Conservation (phyloP, 2,888 invertebrate species). For the Carcina quercana region DNA sequence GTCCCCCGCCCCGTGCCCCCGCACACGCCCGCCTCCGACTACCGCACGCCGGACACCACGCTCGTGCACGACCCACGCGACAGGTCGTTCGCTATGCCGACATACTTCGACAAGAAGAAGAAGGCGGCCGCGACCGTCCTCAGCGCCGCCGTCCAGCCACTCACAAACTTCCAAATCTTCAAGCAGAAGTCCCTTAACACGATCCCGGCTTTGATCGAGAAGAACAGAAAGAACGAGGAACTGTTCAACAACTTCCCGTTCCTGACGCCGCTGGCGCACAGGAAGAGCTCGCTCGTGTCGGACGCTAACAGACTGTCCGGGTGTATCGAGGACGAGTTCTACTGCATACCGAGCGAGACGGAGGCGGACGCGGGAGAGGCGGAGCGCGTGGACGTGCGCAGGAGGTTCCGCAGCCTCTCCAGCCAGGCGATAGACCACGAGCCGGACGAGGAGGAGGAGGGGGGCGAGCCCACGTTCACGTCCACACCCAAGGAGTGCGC, state of each 20-base stretch:
- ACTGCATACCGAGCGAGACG: constrained; percentile 51
- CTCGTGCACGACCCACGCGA: constrained; percentile 30
- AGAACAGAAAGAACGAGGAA: constrained; percentile 47
- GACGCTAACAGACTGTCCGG: constrained; percentile 49
- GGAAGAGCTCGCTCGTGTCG: constrained; percentile 58
- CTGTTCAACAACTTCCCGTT: constrained; percentile 73
- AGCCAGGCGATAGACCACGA: constrained; percentile 34
- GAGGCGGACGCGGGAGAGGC: constrained; percentile 32
- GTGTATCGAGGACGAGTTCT: constrained; percentile 65
- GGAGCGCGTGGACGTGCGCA: constrained; percentile 43
- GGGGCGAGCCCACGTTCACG: constrained; percentile 28
- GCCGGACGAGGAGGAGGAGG: too few relatives aligned
- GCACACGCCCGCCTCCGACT: constrained; percentile 39
- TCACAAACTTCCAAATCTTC: constrained; percentile 60
- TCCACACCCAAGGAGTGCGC: constrained; percentile 42
- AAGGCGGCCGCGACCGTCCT: constrained; percentile 41
- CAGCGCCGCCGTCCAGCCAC: constrained; percentile 47
- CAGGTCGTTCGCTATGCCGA: constrained; percentile 56
- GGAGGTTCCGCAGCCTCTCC: constrained; percentile 41
- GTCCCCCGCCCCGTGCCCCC: constrained; percentile 37
- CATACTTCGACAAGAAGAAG: constrained; percentile 62
- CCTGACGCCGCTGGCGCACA: constrained; percentile 73
- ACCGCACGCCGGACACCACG: constrained; percentile 45
- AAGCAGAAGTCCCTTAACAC: constrained; percentile 68
- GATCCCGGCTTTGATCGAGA: constrained; percentile 54